These are phyloP conservation scores for Phytoseiulus persimilis DNA, from an alignment of 2,888 invertebrate species.

Conservation along the genomic window DNA sequence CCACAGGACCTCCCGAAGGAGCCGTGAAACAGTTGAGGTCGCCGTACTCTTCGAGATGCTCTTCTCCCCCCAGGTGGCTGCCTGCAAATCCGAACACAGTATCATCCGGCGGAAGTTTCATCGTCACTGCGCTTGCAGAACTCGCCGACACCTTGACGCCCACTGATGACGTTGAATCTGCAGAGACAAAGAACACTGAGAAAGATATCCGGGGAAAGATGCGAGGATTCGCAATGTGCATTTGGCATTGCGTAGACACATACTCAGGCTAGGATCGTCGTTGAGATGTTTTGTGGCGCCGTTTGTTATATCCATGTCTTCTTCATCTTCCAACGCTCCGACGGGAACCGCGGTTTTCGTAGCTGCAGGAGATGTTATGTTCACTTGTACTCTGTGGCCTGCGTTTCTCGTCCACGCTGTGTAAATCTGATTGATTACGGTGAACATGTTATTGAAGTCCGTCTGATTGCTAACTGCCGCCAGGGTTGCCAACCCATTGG, in stretches of 20 bases:
- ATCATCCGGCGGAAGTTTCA: conserved; percentile 12
- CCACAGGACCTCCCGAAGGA: conserved; percentile 25
- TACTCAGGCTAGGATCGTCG: conserved; percentile 30
- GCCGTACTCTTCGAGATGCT: conserved; percentile 32
- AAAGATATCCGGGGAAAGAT: too few species aligned
- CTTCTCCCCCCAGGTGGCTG: not conserved
- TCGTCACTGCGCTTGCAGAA: not conserved
- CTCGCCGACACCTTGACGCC: not conserved
- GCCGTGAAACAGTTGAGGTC: conserved; percentile 30
- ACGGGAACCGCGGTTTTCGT: conserved; percentile 13
- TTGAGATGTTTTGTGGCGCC: conserved; percentile 22
- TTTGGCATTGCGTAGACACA: not conserved
- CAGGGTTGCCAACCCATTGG: conserved; percentile 19
- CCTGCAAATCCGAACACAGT: conserved; percentile 28
- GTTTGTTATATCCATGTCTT: conserved; percentile 31
- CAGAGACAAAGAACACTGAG: too few species aligned
- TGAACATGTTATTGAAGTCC: conserved; percentile 35
- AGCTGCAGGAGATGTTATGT: not conserved
- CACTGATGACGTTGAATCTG: not conserved
- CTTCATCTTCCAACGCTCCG: not conserved
- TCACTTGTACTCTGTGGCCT: conserved; percentile 23
- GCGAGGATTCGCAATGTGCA: too few species aligned
- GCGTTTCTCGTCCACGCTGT: conserved; percentile 20
- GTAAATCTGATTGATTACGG: conserved; percentile 16
- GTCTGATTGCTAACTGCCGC: conserved; percentile 19